Percentiles rank a stretch among this genome's conserved stretches.
Conservation (phyloP, 1,140 invertebrate species). For the Drosophila yakuba region DNA sequence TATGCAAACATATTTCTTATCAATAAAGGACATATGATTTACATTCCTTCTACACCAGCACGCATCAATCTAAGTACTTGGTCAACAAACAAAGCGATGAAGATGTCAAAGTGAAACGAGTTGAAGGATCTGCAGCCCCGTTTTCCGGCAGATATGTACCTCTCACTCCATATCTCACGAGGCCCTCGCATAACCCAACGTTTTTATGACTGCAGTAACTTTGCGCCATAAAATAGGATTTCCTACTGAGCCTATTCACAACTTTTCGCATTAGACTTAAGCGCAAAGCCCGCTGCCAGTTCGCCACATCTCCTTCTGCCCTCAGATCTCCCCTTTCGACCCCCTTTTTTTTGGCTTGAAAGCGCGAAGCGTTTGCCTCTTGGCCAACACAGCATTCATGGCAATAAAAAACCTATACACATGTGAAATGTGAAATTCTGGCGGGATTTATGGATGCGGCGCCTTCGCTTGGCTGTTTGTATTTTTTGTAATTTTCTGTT, state of each 20-base stretch:
- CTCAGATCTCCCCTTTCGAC: constrained; percentile 19
- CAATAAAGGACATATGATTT: constrained; percentile 33
- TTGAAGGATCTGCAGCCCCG: constrained; percentile 16
- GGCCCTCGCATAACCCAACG: constrained; percentile 53
- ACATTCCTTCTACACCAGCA: not conserved
- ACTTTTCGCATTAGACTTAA: constrained; percentile 84
- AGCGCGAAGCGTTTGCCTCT: constrained; percentile 58
- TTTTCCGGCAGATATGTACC: not conserved
- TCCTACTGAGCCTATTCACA: constrained; percentile 83
- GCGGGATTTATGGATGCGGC: constrained; percentile 74
- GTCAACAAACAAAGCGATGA: constrained; percentile 1
- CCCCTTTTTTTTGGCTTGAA: constrained; percentile 8
- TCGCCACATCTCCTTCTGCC: not conserved
- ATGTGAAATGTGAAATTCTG: constrained; percentile 77
- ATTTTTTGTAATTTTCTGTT: constrained; percentile 23
- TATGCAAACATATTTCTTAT: constrained; percentile 4
- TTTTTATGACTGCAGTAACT: constrained; percentile 83
- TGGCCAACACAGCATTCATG: constrained; percentile 37
- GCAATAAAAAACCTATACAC: constrained; percentile 80
- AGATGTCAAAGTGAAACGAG: constrained; percentile 35
- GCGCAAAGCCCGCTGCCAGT: constrained; percentile 74
- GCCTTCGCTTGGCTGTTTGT: constrained; percentile 44
- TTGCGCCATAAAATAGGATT: constrained; percentile 82
- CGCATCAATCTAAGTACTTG: constrained; percentile 33
- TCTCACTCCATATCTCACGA: not conserved